phyloP scores from a whole-genome alignment of 2,888 invertebrate species.

The Tiliacea aurago region DNA sequence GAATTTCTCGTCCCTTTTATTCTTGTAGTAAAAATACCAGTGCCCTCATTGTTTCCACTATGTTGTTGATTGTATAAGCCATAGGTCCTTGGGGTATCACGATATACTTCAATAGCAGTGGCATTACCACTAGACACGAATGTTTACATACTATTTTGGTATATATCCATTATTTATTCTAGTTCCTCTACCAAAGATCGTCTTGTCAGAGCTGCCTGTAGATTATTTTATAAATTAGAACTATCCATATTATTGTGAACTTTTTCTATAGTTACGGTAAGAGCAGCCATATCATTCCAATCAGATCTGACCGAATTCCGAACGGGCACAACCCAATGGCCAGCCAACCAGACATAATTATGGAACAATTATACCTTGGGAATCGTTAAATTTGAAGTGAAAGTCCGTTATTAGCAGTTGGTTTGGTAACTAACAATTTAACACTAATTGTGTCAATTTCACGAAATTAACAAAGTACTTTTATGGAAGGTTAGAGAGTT shows the following conservation, averaged over 20 bases:
- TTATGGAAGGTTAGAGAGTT: conserved; percentile 21
- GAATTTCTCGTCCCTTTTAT: not conserved
- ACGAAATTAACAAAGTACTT: conserved; percentile 28
- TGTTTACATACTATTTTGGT: not conserved
- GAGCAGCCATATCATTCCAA: conserved; percentile 30
- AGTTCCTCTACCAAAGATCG: not conserved
- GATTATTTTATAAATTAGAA: not conserved
- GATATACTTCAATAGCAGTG: not conserved
- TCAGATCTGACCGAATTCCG: conserved; percentile 48
- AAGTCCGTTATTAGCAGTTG: conserved; percentile 38
- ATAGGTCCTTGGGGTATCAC: not conserved
- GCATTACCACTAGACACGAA: not conserved
- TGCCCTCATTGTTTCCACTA: not conserved
- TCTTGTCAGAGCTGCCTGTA: not conserved
- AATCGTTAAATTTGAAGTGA: conserved; percentile 31
- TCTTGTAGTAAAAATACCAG: conserved; percentile 2
- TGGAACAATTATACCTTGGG: conserved; percentile 43
- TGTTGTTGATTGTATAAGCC: not conserved
- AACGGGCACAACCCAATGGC: conserved; percentile 29
- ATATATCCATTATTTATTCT: not conserved
- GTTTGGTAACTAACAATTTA: conserved; percentile 46
- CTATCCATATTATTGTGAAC: not conserved
- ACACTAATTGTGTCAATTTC: conserved; percentile 40
- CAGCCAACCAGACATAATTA: conserved; percentile 53
- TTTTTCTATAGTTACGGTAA: not conserved